These are phyloP conservation scores for Siniperca undulata DNA, from an alignment of 2,797 vertebrate genomes.

Conservation along the genomic window DNA sequence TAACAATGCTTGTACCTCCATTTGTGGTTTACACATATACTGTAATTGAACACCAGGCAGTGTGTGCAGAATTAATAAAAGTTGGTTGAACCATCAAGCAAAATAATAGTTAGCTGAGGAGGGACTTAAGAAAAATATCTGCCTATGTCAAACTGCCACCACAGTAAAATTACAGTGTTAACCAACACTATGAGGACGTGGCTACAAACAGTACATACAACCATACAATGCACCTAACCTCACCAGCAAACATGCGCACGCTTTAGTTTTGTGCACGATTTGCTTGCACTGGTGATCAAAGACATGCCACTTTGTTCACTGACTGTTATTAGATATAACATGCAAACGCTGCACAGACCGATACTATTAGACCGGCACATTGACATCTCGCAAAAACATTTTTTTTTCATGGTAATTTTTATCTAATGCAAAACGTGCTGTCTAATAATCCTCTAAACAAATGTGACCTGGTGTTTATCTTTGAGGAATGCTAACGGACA, in stretches of 20 bases:
- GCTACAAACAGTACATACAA: not conserved
- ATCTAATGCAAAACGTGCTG: slow-evolving; percentile 49
- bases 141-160: not conserved
- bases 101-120: not conserved
- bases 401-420: not conserved
- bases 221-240: not conserved
- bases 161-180: not conserved
- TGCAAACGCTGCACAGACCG: not conserved
- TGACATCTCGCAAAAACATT: not conserved
- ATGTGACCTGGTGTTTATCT: slow-evolving; percentile 1
- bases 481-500: not conserved
- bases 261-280: not conserved
- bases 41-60: not conserved
- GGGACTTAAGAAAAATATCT: not conserved
- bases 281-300: slow-evolving; percentile 4
- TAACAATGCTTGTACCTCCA: not conserved
- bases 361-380: not conserved
- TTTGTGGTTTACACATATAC: too few species aligned
- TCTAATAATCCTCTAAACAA: slow-evolving; percentile 31
- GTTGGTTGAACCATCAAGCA: not conserved
- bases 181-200: not conserved
- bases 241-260: not conserved
- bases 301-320: not conserved
- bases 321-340: slow-evolving; percentile 16
- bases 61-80: not conserved